Percentiles rank a stretch among this genome's conserved stretches.
Conservation (phyloP, 2,888 invertebrate genomes). For the Drosophila stalkeri region DNA sequence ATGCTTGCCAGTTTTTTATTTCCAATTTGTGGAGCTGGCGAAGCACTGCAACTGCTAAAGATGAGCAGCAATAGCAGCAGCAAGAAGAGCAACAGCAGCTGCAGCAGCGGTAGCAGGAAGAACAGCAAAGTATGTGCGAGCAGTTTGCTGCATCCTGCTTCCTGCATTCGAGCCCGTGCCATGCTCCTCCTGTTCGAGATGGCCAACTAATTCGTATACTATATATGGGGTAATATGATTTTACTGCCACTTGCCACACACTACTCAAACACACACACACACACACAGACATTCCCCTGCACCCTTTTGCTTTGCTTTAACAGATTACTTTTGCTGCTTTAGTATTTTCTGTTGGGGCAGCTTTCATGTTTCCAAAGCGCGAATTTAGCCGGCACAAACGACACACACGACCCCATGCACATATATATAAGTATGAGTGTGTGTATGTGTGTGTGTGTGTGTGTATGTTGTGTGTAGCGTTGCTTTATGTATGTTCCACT, state of each 20-base stretch:
- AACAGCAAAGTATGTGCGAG: constrained; percentile 19
- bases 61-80: constrained; percentile 35
- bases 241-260: constrained; percentile 35
- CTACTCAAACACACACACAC: constrained; percentile 1
- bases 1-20: constrained; percentile 43
- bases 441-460: constrained; percentile 12
- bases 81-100: constrained; percentile 1
- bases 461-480: constrained; percentile 10
- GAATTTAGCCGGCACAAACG: constrained; percentile 50
- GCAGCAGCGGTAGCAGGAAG: neutral
- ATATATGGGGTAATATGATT: constrained; percentile 66
- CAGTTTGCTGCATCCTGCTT: constrained; percentile 38
- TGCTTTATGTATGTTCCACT: constrained; percentile 58
- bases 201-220: constrained; percentile 67
- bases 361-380: constrained; percentile 68
- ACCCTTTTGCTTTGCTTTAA: constrained; percentile 18
- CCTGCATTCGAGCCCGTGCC: constrained; percentile 44
- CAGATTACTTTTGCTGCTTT: constrained; percentile 66
- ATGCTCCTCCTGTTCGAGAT: constrained; percentile 37
- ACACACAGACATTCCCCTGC: neutral
- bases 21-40: constrained; percentile 35
- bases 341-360: constrained; percentile 49
- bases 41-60: constrained; percentile 12
- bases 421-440: constrained; percentile 2
- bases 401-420: constrained; percentile 21